Base-by-base conservation (phyloP, 2,113 vertebrate genomes). In the Nanorana parkeri region DNA sequence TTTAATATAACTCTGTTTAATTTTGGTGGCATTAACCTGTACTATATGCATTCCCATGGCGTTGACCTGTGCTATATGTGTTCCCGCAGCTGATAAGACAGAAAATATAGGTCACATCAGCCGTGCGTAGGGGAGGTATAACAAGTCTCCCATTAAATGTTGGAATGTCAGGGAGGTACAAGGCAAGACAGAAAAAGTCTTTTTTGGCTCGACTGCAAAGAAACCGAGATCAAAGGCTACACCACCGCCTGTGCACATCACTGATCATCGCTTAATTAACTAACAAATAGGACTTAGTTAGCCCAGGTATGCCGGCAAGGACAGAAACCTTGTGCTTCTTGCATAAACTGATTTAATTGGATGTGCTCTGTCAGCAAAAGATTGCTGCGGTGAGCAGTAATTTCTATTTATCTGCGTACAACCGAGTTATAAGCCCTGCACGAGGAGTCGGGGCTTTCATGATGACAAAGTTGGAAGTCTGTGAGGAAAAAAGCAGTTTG, bases 141-240 rank as follows among this genome's bases (percentile, higher is more conserved):
- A 41, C 72, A 60, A 16, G 15, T 75, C 11, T 26, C 55, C 54
- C n/a, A 61, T 41, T 75, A 75, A 75, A 23, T n/a, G 71, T 54
- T 74, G 28, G 21, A 29, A 61, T 41, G 72, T 61, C 28, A 47
- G 29, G 55, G 29, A 61, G 72, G 72, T 21, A 24, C 72, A 24
- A 75, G 72, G 41, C 28, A 52, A 77, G 74, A 41, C 32, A 20
- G 58, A 76, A 29, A 28, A 47, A 11, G 36, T 21, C 11, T 76
- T 76, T 64, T 64, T 41, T 26, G 64, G 58, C 56, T 63, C 36
- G 24, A 63, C 36, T 64, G 58, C 17, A 76, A 64, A 76, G 58
- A 61, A 21, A 64, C 2, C n/a, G 55, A 51, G 74, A 77, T 77
- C 74, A 75, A 75, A 75, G 72, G 72, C 72, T 68, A 54, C 52